A percentile compares a stretch with the other conserved stretches of the same genome.
phyloP scores from a whole-genome alignment of 2,113 vertebrate species.

The Toxostoma redivivum region DNA sequence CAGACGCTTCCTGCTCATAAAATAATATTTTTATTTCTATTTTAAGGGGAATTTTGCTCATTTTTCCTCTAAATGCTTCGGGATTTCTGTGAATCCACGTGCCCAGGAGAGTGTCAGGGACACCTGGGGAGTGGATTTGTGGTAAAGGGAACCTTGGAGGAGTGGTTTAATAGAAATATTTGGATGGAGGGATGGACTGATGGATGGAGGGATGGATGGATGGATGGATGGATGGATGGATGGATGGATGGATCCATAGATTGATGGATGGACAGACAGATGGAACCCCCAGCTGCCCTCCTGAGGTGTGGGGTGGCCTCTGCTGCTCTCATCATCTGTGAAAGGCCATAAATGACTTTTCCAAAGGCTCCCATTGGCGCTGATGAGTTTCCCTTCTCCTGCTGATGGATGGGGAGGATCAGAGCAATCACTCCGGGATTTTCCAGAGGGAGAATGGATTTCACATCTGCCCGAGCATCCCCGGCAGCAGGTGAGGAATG shows the following conservation, averaged over 20 bases:
- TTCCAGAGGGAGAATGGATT: neutral
- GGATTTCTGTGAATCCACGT: fast-evolving
- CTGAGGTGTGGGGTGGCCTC: neutral
- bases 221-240: neutral
- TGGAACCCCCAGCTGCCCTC: neutral
- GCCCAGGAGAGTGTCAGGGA: neutral
- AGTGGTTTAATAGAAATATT: neutral
- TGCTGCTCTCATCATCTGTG: neutral
- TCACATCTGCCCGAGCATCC: neutral
- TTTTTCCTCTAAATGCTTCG: neutral
- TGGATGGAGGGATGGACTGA: too few relatives aligned
- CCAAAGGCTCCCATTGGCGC: neutral
- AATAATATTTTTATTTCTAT: neutral
- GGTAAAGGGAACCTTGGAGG: neutral
- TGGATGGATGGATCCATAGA: too few relatives aligned
- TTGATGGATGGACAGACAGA: neutral
- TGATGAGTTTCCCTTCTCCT: slow-evolving; percentile 35
- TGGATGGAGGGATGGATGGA: neutral
- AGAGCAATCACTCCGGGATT: neutral
- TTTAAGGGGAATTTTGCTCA: neutral
- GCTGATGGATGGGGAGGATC: slow-evolving; percentile 21
- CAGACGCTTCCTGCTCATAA: neutral
- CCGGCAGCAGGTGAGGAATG: slow-evolving; percentile 19
- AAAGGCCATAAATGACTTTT: neutral
- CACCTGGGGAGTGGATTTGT: fast-evolving